Percentiles rank a stretch among this genome's conserved stretches.
Evolutionary conservation across 2,113 vertebrate genomes (phyloP).

Genomic region (Himantopus leucocephalus): DNA sequence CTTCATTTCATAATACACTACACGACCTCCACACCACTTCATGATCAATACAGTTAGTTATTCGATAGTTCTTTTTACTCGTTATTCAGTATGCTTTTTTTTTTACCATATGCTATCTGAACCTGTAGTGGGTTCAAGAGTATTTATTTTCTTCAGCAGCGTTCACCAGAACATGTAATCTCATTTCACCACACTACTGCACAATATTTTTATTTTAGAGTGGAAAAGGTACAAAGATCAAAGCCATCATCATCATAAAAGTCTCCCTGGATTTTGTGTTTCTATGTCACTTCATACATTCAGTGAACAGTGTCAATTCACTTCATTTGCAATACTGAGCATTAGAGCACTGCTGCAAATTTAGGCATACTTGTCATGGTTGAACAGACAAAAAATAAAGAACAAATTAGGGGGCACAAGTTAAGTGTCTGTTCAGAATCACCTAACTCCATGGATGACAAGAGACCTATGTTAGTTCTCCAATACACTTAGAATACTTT

Average conservation of each 20-base stretch:
- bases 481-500: background rate
- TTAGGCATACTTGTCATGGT: background rate
- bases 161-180: background rate
- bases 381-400: background rate
- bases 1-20: background rate
- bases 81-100: background rate
- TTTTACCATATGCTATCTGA: background rate
- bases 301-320: background rate
- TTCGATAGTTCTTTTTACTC: background rate
- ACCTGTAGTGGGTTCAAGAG: background rate
- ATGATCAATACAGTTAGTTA: background rate
- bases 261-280: background rate
- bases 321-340: background rate
- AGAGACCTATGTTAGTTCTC: background rate
- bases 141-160: background rate
- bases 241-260: background rate
- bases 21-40: background rate
- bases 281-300: background rate
- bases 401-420: background rate
- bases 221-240: background rate
- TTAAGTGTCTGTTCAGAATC: background rate
- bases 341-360: background rate
- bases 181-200: background rate
- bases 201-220: background rate
- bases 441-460: background rate